A percentile compares a stretch with the other conserved stretches of the same genome.
Conservation (phyloP, 2,888 invertebrate genomes). For the Orthonychiurus folsomi region DNA sequence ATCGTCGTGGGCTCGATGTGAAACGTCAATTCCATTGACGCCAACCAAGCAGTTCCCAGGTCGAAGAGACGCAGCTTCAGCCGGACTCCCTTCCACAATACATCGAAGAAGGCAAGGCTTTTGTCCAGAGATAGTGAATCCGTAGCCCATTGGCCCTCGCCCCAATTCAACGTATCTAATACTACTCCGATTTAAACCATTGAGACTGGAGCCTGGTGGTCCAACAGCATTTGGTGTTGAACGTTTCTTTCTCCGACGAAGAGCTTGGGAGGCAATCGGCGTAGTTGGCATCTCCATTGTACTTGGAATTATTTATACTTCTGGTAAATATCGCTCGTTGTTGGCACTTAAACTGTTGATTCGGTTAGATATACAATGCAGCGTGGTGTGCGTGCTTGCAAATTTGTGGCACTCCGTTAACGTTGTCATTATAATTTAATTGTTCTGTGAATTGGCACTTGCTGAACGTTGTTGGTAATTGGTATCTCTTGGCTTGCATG, state of each 20-base stretch:
- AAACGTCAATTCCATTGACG: slow-evolving; percentile 83
- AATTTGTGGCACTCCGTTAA: slow-evolving; percentile 10
- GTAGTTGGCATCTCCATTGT: slow-evolving; percentile 32
- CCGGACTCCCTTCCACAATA: slow-evolving; percentile 81
- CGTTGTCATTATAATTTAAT: slow-evolving; percentile 6
- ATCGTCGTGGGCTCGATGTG: slow-evolving; percentile 84
- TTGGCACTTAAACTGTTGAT: not conserved
- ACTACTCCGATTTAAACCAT: slow-evolving; percentile 43
- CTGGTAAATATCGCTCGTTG: not conserved
- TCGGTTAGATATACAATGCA: not conserved
- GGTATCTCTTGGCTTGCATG: not conserved
- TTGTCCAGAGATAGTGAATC: slow-evolving; percentile 96
- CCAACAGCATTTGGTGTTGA: slow-evolving; percentile 27
- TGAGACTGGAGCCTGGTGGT: slow-evolving; percentile 35
- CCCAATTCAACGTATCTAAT: slow-evolving; percentile 75
- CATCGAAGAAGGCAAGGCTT: slow-evolving; percentile 90
- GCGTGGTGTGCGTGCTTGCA: slow-evolving; percentile 1
- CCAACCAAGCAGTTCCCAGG: slow-evolving; percentile 87
- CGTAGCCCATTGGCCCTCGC: slow-evolving; percentile 81
- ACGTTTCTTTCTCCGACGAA: slow-evolving; percentile 32
- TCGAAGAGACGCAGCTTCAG: slow-evolving; percentile 77
- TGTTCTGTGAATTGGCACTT: not conserved
- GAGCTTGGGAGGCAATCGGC: slow-evolving; percentile 31
- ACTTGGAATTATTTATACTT: not conserved
- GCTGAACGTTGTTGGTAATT: not conserved